phyloP scores from a whole-genome alignment of 1,140 invertebrate species.

The Pteromalus puparum region DNA sequence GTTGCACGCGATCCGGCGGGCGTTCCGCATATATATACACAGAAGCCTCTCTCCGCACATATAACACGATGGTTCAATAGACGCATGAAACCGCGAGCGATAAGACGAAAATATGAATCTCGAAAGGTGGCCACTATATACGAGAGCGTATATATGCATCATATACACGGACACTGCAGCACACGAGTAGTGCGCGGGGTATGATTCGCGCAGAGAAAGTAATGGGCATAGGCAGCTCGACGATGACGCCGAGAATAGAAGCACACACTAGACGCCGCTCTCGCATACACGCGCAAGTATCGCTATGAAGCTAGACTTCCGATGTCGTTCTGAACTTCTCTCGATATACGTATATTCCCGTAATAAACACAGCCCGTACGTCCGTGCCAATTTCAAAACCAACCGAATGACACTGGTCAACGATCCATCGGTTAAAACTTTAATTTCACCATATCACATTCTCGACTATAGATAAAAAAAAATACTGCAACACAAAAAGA shows the following conservation, averaged over 20 bases:
- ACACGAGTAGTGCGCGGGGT: not conserved
- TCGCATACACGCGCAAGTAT: not conserved
- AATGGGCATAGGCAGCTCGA: not conserved
- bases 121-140: not conserved
- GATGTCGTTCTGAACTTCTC: not conserved
- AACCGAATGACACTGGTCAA: no score
- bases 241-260: conserved; percentile 3
- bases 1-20: not conserved
- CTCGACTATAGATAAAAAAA: no score
- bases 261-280: not conserved
- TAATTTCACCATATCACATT: no score
- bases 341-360: not conserved
- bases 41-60: not conserved
- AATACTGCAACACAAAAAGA: no score
- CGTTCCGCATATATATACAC: not conserved
- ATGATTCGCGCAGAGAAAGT: not conserved
- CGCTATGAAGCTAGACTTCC: not conserved
- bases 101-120: conserved; percentile 1
- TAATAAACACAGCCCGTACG: no score
- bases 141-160: not conserved
- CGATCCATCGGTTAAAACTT: no score
- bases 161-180: not conserved
- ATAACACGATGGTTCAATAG: not conserved
- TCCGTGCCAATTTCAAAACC: no score
- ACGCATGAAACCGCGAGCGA: not conserved